Percentiles rank a stretch among this genome's conserved stretches.
phyloP scores from a whole-genome alignment of 1,140 invertebrate genomes.

The Lepidostoma basale region DNA sequence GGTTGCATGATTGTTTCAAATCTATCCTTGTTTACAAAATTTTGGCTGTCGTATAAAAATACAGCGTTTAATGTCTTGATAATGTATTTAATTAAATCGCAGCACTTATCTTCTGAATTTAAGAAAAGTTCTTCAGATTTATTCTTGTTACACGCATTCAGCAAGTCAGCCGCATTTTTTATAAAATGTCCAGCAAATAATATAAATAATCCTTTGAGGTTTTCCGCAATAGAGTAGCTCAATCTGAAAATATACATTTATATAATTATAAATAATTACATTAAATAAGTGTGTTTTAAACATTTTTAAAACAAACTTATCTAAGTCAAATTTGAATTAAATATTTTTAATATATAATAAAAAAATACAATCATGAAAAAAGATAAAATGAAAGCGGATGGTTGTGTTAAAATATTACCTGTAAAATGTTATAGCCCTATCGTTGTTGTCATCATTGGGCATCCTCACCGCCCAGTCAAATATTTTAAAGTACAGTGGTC shows the following conservation, averaged over 20 bases:
- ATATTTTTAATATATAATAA: constrained; percentile 15
- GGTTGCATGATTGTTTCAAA: constrained; percentile 85
- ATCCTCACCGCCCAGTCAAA: constrained; percentile 81
- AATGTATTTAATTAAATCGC: constrained; percentile 70
- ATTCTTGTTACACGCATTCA: constrained; percentile 66
- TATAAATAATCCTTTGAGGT: constrained; percentile 86
- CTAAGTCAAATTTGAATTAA: neutral
- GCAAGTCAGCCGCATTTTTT: constrained; percentile 74
- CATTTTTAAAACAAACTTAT: neutral
- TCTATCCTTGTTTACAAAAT: constrained; percentile 83
- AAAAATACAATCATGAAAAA: neutral
- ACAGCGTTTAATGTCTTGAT: constrained; percentile 76
- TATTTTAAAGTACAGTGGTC: constrained; percentile 84
- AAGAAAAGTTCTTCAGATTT: constrained; percentile 61
- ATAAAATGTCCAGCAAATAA: constrained; percentile 87
- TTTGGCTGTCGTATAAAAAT: constrained; percentile 81
- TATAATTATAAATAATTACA: neutral
- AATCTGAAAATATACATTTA: constrained; percentile 63
- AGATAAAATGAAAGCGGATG: neutral
- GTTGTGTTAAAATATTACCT: constrained; percentile 58
- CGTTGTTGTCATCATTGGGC: constrained; percentile 63
- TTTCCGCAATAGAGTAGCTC: constrained; percentile 77
- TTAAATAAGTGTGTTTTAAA: neutral
- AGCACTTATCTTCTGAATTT: constrained; percentile 61
- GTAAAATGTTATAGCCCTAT: constrained; percentile 78